These are phyloP conservation scores for Xestobium rufovillosum DNA, from an alignment of 2,888 invertebrate genomes.

Conservation along the genomic window DNA sequence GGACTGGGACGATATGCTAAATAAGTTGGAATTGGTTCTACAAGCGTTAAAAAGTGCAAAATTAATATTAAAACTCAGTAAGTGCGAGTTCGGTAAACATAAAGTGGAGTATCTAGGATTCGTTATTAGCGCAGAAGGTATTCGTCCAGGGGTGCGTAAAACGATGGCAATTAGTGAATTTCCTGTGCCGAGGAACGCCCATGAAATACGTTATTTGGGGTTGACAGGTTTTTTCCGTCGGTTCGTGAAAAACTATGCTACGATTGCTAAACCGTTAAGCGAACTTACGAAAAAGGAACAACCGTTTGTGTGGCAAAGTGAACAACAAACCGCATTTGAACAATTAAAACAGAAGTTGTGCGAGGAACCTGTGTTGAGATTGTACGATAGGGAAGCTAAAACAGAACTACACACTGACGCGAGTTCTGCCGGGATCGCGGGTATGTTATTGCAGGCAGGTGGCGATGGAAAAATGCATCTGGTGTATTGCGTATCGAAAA, in stretches of 20 bases:
- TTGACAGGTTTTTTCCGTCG: conserved; percentile 23
- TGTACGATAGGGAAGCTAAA: conserved; percentile 19
- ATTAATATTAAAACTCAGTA: conserved; percentile 31
- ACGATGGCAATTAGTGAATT: conserved; percentile 17
- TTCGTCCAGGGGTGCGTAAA: conserved; percentile 16
- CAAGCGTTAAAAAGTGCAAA: no score
- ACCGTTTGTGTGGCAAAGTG: conserved; percentile 16
- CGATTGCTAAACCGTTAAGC: conserved; percentile 27
- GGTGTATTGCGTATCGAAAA: conserved; percentile 26
- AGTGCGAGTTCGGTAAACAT: conserved; percentile 28
- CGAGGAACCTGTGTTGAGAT: conserved; percentile 15
- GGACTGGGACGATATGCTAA: conserved; percentile 20
- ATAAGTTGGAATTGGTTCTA: conserved; percentile 25
- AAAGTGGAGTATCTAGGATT: conserved; percentile 19
- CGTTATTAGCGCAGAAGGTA: conserved; percentile 12
- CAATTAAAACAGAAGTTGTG: conserved; percentile 14
- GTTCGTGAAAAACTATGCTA: conserved; percentile 22
- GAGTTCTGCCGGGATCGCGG: conserved; percentile 22
- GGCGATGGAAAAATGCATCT: conserved; percentile 22
- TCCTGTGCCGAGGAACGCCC: conserved; percentile 15
- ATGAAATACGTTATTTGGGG: conserved; percentile 23
- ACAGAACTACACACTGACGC: conserved; percentile 23
- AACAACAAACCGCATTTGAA: conserved; percentile 12
- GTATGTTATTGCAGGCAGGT: conserved; percentile 26
- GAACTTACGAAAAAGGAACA: conserved; percentile 22